Evolutionary conservation across 2,888 invertebrate genomes (phyloP), one percentile per base, ranked within the genome.

Genomic region (Conchocele bisecta): DNA sequence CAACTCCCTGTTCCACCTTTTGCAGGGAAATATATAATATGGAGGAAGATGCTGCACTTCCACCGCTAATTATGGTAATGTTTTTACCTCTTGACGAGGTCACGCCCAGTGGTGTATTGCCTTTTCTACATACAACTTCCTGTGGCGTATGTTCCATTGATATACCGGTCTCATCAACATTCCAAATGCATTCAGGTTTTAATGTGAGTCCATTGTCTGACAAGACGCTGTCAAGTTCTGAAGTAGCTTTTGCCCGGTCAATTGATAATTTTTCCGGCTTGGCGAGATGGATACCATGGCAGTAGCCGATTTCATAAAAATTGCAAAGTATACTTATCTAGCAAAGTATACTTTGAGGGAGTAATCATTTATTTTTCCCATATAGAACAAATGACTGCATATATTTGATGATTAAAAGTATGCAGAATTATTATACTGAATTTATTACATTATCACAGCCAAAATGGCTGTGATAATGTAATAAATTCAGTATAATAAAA

Each of bases 141-240:
- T 28, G 48, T 24, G 48, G 48, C 15, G n/a, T 48, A 28, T 48
- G 48, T 28, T 48, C 48, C 3, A 28, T 11, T 5, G 26, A n/a
- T n/a, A 48, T 28, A 28, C n/a, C n/a, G 7, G 48, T 48, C 28
- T 48, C 48, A 48, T 48, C 48, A 24, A 48, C 31, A 22, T 48
- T 48, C 28, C 31, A 48, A 2, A 48, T 28, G 15, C 31, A 29
- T 28, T 48, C 28, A 9, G 48, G 48, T 28, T 48, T 48, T n/a
- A 29, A 17, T 17, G n/a, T n/a, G 3, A 48, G 48, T 4, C n/a
- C 28, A 28, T 48, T 28, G 5, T 6, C 5, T 5, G 48, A n/a
- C 26, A 48, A 11, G 5, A 48, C 17, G 15, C 15, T 6, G 6
- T 26, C 17, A 5, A 48, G 48, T 11, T 48, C 28, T 28, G 48